Conservation (phyloP, 2,797 vertebrate genomes). For the Enoplosus armatus region DNA sequence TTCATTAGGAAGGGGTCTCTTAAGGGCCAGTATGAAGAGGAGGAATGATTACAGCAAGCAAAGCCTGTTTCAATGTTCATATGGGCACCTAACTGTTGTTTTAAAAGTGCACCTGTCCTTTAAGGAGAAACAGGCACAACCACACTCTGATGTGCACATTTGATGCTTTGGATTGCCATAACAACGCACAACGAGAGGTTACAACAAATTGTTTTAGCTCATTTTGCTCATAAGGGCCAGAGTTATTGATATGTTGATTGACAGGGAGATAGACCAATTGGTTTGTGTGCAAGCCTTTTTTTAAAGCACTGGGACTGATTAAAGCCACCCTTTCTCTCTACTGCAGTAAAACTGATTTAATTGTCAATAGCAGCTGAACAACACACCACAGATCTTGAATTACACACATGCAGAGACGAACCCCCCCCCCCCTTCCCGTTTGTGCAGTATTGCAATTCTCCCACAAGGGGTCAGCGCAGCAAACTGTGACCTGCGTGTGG, state of each 20-base stretch:
- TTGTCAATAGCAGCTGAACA: conserved; percentile 3
- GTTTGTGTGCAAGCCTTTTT: not conserved
- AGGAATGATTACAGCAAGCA: not conserved
- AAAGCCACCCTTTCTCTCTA: not conserved
- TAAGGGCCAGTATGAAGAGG: not conserved
- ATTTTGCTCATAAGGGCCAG: not conserved
- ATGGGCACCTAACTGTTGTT: not conserved
- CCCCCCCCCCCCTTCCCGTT: too few relatives aligned
- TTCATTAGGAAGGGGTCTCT: not conserved
- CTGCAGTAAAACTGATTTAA: not conserved
- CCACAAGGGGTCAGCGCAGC: conserved; percentile 78
- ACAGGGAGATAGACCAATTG: not conserved
- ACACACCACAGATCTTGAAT: not conserved
- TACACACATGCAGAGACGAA: not conserved
- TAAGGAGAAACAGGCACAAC: not conserved
- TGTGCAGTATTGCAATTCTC: conserved; percentile 28
- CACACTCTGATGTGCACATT: not conserved
- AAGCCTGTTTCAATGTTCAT: not conserved
- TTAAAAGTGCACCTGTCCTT: not conserved
- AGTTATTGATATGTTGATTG: not conserved
- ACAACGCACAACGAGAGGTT: not conserved
- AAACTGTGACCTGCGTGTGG: conserved; percentile 67
- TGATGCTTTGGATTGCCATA: not conserved
- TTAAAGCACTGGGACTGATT: not conserved
- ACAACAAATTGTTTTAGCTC: not conserved